phyloP scores from a whole-genome alignment of 2,888 invertebrate genomes.

The Hydraecia micacea region DNA sequence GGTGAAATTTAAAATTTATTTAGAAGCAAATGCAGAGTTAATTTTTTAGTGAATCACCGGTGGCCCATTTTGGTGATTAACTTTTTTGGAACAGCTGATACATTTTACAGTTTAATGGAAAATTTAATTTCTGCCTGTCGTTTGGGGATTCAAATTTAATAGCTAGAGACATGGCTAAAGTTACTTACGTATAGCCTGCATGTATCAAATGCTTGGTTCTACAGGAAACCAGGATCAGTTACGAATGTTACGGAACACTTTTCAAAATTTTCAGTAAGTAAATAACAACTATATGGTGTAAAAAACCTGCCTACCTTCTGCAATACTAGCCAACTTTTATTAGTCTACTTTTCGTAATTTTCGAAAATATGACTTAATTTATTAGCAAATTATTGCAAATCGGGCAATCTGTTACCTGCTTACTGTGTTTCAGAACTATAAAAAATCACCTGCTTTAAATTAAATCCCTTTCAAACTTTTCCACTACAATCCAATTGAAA shows the following conservation, averaged over 20 bases:
- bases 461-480: background rate
- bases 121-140: conserved; percentile 68
- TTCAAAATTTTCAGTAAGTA: background rate
- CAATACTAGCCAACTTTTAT: no score
- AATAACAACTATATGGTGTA: background rate
- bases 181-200: background rate
- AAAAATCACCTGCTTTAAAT: no score
- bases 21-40: conserved; percentile 82
- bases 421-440: no score
- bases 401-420: background rate
- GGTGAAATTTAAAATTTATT: conserved; percentile 85
- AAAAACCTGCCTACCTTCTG: background rate
- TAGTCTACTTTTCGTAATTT: background rate
- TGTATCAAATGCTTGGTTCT: background rate
- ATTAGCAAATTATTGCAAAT: background rate
- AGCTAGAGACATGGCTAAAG: conserved; percentile 24
- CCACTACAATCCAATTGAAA: conserved; percentile 13
- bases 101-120: conserved; percentile 68
- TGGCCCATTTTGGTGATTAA: conserved; percentile 80
- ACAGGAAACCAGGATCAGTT: background rate
- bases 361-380: background rate
- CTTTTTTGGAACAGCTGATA: conserved; percentile 68
- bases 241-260: background rate
- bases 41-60: conserved; percentile 83
- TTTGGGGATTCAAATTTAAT: conserved; percentile 62